phyloP scores from a whole-genome alignment of 2,797 vertebrate species.

The Gephyroberyx darwinii region DNA sequence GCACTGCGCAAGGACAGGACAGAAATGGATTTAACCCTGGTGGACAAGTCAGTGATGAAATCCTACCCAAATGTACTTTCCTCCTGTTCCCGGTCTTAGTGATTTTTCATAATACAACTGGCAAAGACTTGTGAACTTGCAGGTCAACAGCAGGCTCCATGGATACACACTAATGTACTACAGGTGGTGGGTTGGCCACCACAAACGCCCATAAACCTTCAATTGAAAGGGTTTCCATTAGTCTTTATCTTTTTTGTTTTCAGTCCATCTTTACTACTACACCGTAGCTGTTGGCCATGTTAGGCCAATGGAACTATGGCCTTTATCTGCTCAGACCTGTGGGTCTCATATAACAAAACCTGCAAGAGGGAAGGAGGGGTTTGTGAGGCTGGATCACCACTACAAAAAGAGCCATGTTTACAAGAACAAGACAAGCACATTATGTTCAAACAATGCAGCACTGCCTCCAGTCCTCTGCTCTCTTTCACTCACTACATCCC shows the following conservation, averaged over 20 bases:
- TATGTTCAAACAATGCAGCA: conserved; percentile 81
- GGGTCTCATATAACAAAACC: conserved; percentile 66
- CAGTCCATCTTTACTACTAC: neutral
- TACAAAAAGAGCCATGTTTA: conserved; percentile 82
- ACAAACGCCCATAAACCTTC: conserved; percentile 35
- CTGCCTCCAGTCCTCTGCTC: conserved; percentile 75
- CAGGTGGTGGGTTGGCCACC: conserved; percentile 38
- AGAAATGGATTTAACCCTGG: conserved; percentile 26
- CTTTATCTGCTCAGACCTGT: conserved; percentile 67
- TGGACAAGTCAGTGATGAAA: conserved; percentile 19
- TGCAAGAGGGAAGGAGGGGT: conserved; percentile 62
- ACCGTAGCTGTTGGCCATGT: conserved; percentile 12
- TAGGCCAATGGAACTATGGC: conserved; percentile 10
- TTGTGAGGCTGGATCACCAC: conserved; percentile 69
- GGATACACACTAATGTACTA: conserved; percentile 29
- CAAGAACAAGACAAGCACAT: conserved; percentile 84
- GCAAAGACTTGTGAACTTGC: conserved; percentile 36
- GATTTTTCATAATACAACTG: conserved; percentile 29
- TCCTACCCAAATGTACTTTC: conserved; percentile 18
- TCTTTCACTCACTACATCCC: conserved; percentile 74
- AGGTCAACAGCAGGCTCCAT: conserved; percentile 37
- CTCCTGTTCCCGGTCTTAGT: conserved; percentile 1
- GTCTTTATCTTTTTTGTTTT: conserved; percentile 3
- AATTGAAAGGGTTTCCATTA: conserved; percentile 27
- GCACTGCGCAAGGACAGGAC: conserved; percentile 9